phyloP scores from a whole-genome alignment of 2,113 vertebrate species.

The Mandrillus leucophaeus region DNA sequence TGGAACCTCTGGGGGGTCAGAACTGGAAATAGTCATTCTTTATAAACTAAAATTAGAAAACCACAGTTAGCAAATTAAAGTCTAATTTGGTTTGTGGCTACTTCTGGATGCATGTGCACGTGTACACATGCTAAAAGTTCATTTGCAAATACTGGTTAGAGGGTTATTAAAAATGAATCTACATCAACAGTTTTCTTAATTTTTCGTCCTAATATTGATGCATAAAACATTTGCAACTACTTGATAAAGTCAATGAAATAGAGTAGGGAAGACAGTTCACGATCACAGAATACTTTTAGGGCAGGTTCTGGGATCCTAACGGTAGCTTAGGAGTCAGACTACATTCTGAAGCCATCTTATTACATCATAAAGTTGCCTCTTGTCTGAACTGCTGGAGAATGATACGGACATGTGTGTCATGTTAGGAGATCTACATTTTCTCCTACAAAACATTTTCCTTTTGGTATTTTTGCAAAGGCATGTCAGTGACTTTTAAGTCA shows the following conservation, averaged over 20 bases:
- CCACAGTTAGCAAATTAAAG: neutral
- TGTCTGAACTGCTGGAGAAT: rapidly evolving
- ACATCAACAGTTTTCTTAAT: neutral
- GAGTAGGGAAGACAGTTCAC: neutral
- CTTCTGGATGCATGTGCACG: neutral
- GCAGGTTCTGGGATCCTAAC: neutral
- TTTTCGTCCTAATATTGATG: neutral
- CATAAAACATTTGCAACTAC: neutral
- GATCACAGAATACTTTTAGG: neutral
- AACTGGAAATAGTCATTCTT: neutral
- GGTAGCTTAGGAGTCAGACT: neutral
- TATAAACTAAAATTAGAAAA: neutral
- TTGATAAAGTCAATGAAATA: neutral
- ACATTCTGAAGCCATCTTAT: neutral
- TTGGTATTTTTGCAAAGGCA: neutral
- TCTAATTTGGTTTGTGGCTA: neutral
- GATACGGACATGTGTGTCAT: neutral
- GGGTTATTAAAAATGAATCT: neutral
- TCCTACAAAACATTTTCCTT: neutral
- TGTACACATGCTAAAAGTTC: neutral
- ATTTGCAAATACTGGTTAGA: neutral
- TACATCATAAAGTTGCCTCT: neutral
- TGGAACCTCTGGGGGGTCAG: neutral
- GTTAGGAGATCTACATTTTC: neutral
- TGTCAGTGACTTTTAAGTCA: neutral